A percentile compares a stretch with the other conserved stretches of the same genome.
Conservation (phyloP, 2,113 vertebrate genomes). For the Xenopus laevis region DNA sequence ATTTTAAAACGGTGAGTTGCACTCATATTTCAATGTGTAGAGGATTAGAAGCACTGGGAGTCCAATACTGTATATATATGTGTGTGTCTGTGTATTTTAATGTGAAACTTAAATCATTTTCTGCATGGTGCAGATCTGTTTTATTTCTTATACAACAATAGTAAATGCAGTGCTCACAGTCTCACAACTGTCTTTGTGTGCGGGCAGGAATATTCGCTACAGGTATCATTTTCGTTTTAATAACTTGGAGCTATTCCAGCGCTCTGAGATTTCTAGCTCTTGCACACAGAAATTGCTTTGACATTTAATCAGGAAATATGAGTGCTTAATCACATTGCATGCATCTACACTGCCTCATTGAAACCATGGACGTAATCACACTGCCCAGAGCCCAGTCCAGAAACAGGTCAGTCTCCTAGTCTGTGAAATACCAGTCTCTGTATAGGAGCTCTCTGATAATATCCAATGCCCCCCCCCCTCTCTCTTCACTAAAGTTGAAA, state of each 20-base stretch:
- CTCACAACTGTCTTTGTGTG: constrained; percentile 5
- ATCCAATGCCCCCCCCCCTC: neutral
- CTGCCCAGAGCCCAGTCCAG: constrained; percentile 21
- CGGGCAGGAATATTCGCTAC: neutral
- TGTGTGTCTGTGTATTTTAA: no score
- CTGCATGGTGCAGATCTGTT: no score
- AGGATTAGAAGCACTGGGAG: no score
- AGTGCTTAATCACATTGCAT: constrained; percentile 26
- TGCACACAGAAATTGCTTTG: constrained; percentile 31
- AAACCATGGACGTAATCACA: constrained; percentile 9
- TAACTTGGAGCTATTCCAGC: constrained; percentile 14
- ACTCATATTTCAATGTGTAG: no score
- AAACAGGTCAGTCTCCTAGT: neutral
- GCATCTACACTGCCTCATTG: constrained; percentile 18
- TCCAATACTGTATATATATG: no score
- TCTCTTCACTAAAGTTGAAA: no score
- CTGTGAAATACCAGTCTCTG: neutral
- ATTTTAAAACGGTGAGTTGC: no score
- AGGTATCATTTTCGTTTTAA: constrained; percentile 27
- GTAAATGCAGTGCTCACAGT: neutral
- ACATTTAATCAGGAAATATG: constrained; percentile 35
- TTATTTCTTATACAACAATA: neutral
- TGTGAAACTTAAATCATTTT: no score
- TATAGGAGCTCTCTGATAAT: neutral
- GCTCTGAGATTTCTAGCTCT: neutral